Conservation (phyloP, 2,797 vertebrate genomes). For the Hylomyscus alleni region DNA sequence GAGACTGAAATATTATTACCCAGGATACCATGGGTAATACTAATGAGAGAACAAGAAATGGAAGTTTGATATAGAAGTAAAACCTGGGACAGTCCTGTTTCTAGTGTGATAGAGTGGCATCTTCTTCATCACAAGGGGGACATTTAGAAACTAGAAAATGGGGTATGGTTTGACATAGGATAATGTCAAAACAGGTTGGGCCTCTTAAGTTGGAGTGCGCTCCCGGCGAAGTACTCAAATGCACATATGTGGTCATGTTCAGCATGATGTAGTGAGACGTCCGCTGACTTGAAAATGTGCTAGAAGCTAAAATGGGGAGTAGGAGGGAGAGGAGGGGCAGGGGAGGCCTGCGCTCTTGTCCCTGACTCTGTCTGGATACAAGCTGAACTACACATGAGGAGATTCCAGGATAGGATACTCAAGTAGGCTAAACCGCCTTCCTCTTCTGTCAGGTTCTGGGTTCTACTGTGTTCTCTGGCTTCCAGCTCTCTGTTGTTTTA, state of each 20-base stretch:
- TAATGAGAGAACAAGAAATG: not conserved
- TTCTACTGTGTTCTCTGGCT: not conserved
- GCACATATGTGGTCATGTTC: not conserved
- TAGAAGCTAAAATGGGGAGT: not conserved
- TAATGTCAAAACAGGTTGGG: not conserved
- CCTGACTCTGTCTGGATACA: not conserved
- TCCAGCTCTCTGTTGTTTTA: not conserved
- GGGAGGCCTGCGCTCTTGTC: not conserved
- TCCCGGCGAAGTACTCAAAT: not conserved
- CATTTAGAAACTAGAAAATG: not conserved
- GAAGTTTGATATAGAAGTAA: not conserved
- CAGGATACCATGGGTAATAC: not conserved
- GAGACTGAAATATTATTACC: not conserved
- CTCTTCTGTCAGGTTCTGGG: not conserved
- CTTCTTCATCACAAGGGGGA: not conserved
- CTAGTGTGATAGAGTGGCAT: not conserved
- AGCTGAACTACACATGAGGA: not conserved
- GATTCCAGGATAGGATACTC: not conserved
- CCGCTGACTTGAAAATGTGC: not conserved
- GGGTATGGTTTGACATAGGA: not conserved
- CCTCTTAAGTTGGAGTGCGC: not conserved
- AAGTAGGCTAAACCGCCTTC: not conserved
- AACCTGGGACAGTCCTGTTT: not conserved
- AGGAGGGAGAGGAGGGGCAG: not conserved
- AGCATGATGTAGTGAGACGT: no score